These are phyloP conservation scores for Allygus modestus DNA, from an alignment of 2,888 invertebrate species.

Conservation along the genomic window DNA sequence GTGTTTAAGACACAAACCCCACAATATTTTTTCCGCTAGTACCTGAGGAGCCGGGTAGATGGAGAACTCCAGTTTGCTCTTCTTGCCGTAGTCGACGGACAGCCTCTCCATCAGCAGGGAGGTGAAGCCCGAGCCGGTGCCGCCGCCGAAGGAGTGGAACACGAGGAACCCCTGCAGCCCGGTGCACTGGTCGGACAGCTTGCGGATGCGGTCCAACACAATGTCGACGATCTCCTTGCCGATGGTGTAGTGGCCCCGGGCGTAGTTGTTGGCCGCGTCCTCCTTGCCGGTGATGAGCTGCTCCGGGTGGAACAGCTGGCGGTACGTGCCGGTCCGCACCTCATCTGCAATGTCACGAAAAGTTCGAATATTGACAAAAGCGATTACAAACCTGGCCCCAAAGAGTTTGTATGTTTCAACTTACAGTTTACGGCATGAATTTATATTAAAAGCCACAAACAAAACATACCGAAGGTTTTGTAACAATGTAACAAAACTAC, in stretches of 20 bases:
- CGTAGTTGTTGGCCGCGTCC: conserved; percentile 98
- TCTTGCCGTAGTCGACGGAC: conserved; percentile 80
- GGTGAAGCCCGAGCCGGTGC: conserved; percentile 80
- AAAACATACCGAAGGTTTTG: no score
- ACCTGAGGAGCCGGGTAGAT: conserved; percentile 80
- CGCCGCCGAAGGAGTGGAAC: conserved; percentile 79
- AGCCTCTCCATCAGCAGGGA: conserved; percentile 80
- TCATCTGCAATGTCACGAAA: conserved; percentile 85
- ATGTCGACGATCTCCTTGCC: conserved; percentile 96
- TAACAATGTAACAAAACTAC: no score
- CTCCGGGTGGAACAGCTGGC: conserved; percentile 97
- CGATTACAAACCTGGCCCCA: no score
- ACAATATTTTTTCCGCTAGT: no score
- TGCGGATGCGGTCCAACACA: conserved; percentile 91
- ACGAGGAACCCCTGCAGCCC: conserved; percentile 79
- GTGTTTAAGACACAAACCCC: no score
- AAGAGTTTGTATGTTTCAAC: no score
- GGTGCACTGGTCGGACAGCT: conserved; percentile 92
- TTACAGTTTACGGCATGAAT: no score
- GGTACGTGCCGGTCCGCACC: conserved; percentile 95
- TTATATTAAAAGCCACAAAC: no score
- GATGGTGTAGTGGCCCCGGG: conserved; percentile 98
- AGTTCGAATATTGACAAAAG: no score
- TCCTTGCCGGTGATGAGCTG: conserved; percentile 98
- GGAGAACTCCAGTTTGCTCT: conserved; percentile 79